Conservation (phyloP, 1,140 invertebrate genomes). For the Hylyphantes graminicola region DNA sequence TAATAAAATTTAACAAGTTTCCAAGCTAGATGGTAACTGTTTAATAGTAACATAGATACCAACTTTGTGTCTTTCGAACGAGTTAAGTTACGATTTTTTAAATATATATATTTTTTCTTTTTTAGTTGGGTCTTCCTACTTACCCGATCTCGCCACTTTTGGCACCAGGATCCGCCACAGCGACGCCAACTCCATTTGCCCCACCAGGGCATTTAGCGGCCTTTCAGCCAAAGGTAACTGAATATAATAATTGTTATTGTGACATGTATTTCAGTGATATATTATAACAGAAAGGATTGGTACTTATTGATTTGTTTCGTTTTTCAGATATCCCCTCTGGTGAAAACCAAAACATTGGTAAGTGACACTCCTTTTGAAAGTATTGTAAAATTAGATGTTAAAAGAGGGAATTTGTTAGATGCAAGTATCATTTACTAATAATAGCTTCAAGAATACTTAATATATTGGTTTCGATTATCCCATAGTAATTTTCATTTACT, state of each 20-base stretch:
- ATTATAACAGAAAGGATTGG: background rate
- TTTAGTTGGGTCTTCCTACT: conserved; percentile 65
- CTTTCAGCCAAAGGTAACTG: conserved; percentile 89
- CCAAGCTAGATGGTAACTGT: too few relatives aligned
- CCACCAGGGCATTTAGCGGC: conserved; percentile 81
- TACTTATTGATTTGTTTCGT: background rate
- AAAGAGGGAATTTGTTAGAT: too few relatives aligned
- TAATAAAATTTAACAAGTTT: too few relatives aligned
- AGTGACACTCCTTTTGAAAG: background rate
- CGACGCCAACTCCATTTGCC: conserved; percentile 66
- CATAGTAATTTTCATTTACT: too few relatives aligned
- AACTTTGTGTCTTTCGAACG: too few relatives aligned
- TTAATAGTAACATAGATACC: too few relatives aligned
- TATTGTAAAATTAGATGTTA: too few relatives aligned
- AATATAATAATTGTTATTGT: background rate
- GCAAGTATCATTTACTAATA: too few relatives aligned
- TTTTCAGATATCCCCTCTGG: conserved; percentile 48
- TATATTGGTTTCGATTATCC: too few relatives aligned
- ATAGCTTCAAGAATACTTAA: too few relatives aligned
- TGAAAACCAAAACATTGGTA: conserved; percentile 46
- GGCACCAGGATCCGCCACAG: conserved; percentile 72
- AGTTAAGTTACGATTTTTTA: background rate
- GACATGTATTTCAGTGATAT: too few relatives aligned
- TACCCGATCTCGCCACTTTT: conserved; percentile 83
- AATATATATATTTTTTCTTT: conserved; percentile 18